These are phyloP conservation scores for Molossus alvarezi DNA, from an alignment of 2,797 vertebrate genomes.

Conservation along the genomic window DNA sequence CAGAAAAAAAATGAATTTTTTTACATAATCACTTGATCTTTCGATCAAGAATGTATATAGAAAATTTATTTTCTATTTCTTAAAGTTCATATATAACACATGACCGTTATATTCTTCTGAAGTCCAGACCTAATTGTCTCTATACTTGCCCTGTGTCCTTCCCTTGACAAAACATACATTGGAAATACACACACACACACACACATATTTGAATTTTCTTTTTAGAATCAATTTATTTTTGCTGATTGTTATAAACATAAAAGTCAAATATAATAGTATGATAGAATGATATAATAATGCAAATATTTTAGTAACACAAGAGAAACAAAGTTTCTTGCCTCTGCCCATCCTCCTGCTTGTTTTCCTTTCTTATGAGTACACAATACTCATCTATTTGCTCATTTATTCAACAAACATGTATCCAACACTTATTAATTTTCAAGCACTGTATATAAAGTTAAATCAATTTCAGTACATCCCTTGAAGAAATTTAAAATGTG, in stretches of 20 bases:
- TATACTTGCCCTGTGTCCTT: neutral
- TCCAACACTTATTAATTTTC: neutral
- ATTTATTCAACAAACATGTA: constrained; percentile 17
- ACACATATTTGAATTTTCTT: neutral
- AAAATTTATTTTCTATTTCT: constrained; percentile 38
- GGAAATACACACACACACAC: neutral
- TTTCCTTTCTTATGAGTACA: neutral
- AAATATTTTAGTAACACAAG: neutral
- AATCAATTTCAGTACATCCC: neutral
- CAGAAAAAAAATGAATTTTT: neutral
- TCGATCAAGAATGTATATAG: neutral
- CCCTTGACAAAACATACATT: neutral
- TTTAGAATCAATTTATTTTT: constrained; percentile 5
- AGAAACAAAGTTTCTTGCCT: neutral
- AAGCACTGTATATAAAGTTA: neutral
- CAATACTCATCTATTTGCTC: neutral
- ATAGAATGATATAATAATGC: neutral
- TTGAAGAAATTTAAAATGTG: neutral
- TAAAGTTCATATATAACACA: neutral
- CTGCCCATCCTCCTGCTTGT: neutral
- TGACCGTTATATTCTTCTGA: neutral
- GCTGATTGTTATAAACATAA: neutral
- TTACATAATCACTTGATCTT: neutral
- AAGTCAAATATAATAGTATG: neutral
- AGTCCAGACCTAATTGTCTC: neutral